phyloP scores from a whole-genome alignment of 2,888 invertebrate genomes.

The Acanthosepion lycidas region DNA sequence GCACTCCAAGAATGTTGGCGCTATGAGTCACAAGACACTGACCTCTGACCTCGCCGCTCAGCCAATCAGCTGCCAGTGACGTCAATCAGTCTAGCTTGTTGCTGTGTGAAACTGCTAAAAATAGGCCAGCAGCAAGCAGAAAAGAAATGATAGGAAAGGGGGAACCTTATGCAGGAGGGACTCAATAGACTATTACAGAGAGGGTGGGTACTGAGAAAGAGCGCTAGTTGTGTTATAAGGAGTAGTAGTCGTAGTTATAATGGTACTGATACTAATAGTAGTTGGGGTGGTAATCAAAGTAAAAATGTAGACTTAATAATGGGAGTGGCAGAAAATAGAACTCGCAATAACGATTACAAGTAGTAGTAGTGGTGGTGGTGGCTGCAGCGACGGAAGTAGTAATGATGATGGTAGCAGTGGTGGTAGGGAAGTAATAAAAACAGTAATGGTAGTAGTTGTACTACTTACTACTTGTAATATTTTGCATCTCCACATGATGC shows the following conservation, averaged over 20 bases:
- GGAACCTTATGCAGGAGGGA: background rate
- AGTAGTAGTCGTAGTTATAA: too few relatives aligned
- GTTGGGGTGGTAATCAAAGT: background rate
- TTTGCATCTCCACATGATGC: background rate
- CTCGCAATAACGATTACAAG: background rate
- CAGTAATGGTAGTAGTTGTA: background rate
- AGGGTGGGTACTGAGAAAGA: background rate
- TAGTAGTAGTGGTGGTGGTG: background rate
- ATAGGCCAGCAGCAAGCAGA: conserved; percentile 46
- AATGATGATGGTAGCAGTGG: background rate
- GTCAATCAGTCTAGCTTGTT: conserved; percentile 46
- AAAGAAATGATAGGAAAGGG: background rate
- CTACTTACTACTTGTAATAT: background rate
- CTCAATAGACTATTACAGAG: background rate
- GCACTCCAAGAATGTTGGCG: conserved; percentile 44
- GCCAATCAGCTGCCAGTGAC: conserved; percentile 44
- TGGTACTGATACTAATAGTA: background rate
- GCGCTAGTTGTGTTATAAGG: background rate
- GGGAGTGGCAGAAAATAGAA: background rate
- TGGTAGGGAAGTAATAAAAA: background rate
- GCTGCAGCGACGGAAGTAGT: background rate
- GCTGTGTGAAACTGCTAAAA: conserved; percentile 48
- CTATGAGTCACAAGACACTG: conserved; percentile 46
- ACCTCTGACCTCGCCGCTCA: conserved; percentile 39
- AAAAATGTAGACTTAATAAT: background rate